Conservation (phyloP, 1,140 invertebrate species). For the Aethina tumida region DNA sequence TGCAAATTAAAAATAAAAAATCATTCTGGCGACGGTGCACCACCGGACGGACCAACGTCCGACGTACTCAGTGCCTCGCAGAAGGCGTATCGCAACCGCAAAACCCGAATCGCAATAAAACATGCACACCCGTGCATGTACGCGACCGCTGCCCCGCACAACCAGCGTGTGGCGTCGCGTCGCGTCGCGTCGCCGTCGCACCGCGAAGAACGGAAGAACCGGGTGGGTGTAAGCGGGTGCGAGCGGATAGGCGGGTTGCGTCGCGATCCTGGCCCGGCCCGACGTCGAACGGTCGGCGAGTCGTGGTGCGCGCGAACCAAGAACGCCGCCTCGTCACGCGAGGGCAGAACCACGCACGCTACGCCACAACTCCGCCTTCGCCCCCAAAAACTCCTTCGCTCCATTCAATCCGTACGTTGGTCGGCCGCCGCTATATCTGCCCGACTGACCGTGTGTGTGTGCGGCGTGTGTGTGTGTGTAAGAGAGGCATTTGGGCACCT, state of each 20-base stretch:
- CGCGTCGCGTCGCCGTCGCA: slow-evolving; percentile 12
- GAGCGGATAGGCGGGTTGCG: slow-evolving; percentile 14
- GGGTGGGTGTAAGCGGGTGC: slow-evolving; percentile 27
- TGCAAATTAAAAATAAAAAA: no score
- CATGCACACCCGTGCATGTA: not conserved
- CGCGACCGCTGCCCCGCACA: not conserved
- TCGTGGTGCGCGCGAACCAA: slow-evolving; percentile 10
- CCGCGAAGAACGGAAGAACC: no score
- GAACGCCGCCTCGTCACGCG: slow-evolving; percentile 27
- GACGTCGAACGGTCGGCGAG: slow-evolving; percentile 34
- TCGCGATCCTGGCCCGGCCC: slow-evolving; percentile 14
- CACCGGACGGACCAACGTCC: no score
- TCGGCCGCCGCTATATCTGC: not conserved
- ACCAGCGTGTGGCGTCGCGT: not conserved
- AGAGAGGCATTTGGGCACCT: no score
- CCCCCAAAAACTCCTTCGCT: slow-evolving; percentile 28
- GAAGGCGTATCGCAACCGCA: not conserved
- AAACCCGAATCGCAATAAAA: not conserved
- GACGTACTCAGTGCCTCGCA: not conserved
- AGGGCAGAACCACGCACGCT: slow-evolving; percentile 23
- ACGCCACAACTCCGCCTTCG: slow-evolving; percentile 25
- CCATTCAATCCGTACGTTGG: slow-evolving; percentile 24
- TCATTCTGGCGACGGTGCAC: no score
- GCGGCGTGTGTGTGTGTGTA: no score
- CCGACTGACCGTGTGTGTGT: slow-evolving; percentile 2